Percentiles rank a stretch among this genome's conserved stretches.
Evolutionary conservation across 1,140 invertebrate species (phyloP).

Genomic region (Sitobion miscanthi): DNA sequence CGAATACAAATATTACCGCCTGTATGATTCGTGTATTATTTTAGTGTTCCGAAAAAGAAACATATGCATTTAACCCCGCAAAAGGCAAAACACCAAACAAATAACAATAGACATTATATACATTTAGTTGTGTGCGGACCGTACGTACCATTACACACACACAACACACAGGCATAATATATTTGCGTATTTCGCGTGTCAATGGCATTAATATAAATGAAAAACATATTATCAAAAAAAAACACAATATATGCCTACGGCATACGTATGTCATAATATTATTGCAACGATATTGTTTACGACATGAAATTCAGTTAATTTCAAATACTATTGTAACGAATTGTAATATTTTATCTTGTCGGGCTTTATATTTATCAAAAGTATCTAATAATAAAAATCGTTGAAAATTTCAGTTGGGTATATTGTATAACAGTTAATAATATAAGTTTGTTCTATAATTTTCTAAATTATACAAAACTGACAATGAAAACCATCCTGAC

Average conservation of each 20-base stretch:
- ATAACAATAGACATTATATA: not conserved
- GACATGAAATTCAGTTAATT: not conserved
- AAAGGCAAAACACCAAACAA: not conserved
- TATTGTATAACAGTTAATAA: not conserved
- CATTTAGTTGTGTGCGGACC: not conserved
- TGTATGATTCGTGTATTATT: not conserved
- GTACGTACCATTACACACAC: not conserved
- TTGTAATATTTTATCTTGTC: conserved; percentile 5
- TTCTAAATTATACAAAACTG: not conserved
- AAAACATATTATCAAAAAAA: not conserved
- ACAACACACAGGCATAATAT: not conserved
- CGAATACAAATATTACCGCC: conserved; percentile 15
- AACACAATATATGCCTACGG: not conserved
- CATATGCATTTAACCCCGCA: not conserved
- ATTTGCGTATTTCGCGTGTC: not conserved
- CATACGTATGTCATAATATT: not conserved
- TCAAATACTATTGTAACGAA: not conserved
- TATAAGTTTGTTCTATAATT: not conserved
- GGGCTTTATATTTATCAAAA: not conserved
- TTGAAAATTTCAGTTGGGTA: not conserved
- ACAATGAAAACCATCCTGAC: not conserved
- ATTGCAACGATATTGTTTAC: not conserved
- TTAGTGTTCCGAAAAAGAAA: conserved; percentile 7
- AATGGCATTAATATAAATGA: not conserved
- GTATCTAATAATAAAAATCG: not conserved